A percentile compares a stretch with the other conserved stretches of the same genome.
Evolutionary conservation across 2,797 vertebrate genomes (phyloP).

Genomic region (Cirrhinus mrigala): DNA sequence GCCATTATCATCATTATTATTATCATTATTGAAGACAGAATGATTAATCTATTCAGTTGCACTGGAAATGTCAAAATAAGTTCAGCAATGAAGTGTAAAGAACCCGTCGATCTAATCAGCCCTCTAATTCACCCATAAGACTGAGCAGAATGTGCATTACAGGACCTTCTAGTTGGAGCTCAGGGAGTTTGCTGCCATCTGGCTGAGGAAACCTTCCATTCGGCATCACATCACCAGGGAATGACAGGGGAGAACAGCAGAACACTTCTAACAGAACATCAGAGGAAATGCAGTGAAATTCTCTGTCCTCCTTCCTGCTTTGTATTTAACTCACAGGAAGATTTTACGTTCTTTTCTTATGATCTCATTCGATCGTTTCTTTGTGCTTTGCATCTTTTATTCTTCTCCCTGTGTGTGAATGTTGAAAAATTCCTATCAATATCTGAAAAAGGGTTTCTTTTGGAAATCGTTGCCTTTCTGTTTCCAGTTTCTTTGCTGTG

Average conservation of each 20-base stretch:
- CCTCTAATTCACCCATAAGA: background rate
- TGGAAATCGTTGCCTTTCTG: background rate
- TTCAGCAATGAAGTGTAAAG: background rate
- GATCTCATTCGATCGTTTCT: background rate
- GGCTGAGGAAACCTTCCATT: constrained; percentile 44
- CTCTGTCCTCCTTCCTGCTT: background rate
- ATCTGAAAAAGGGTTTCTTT: background rate
- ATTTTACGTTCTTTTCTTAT: constrained; percentile 16
- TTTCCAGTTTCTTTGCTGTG: constrained; percentile 10
- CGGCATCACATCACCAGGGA: constrained; percentile 20
- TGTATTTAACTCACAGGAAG: background rate
- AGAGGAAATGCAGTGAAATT: constrained; percentile 13
- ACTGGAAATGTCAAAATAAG: background rate
- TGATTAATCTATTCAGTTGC: background rate
- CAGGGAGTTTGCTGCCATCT: constrained; percentile 45
- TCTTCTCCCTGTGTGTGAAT: constrained; percentile 14
- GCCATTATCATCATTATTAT: background rate
- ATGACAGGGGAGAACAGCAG: constrained; percentile 11
- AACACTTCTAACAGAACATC: constrained; percentile 28
- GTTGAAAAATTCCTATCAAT: constrained; percentile 26
- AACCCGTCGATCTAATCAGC: constrained; percentile 6
- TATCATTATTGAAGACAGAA: constrained; percentile 3
- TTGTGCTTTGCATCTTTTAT: constrained; percentile 18
- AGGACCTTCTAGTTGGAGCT: constrained; percentile 9
- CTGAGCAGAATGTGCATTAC: constrained; percentile 6